Base-by-base conservation (phyloP, 2,888 invertebrate species). In the Troides helena region DNA sequence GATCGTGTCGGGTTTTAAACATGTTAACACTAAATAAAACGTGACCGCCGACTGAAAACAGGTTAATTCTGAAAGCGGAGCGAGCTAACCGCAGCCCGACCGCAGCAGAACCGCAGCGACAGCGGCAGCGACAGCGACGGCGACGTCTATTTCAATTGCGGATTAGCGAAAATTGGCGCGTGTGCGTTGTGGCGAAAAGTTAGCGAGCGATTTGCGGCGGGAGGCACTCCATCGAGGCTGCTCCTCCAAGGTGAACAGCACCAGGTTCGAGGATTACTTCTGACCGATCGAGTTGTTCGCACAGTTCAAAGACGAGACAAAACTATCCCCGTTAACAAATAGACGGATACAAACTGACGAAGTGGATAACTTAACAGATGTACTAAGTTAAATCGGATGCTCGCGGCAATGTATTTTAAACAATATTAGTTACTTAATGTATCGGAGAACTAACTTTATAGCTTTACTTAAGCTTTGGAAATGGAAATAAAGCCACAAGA, bases 21-120 rank as follows among this genome's bases (percentile, higher is more conserved):
- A 21, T 65, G 56, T 69, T 69, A 61, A 61, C 68, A 65, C 60
- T 69, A 60, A 69, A 69, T 69, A 69, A 69, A 65, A 65, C 60
- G 65, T 65, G 64, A 65, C 53, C 39, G 60, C 14, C 60, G 64
- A 56, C 21, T 39, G 60, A 36, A 39, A 65, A 69, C 68, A 69
- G 68, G 68, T 69, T 69, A 65, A 69, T 65, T 69, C 64, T 39
- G 64, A 25, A 60, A 65, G 68, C 68, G 64, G 18, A 50, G 59
- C 68, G 56, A 36, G 60, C 21, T 36, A 46, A 39, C 39, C 39
- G 39, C 39, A 39, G 39, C 39, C 39, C 23, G 64, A 60, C 68
- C 68, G 60, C 68, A 68, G 58, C 63, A 50, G 18, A 60, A 60
- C 68, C 68, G 60, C 68, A 14, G 53, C 63, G 30, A 25, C 30